A percentile compares a stretch with the other conserved stretches of the same genome.
Conservation (phyloP, 2,888 invertebrate genomes). For the Caenorhabditis plicata region DNA sequence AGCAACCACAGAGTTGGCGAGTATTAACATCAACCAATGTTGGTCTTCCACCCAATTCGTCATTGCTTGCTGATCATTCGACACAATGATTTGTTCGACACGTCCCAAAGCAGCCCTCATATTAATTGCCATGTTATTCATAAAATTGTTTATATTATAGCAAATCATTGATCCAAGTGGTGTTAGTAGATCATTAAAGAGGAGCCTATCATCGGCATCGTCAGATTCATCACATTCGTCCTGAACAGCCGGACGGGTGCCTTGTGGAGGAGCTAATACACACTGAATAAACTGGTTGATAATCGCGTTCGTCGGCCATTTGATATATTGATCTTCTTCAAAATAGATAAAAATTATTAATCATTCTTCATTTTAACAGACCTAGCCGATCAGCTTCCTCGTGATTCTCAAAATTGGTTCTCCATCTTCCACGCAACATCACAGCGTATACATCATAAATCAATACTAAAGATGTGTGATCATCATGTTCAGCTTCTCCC, state of each 20-base stretch:
- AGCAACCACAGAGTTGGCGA: slow-evolving; percentile 51
- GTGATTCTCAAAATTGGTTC: slow-evolving; percentile 8
- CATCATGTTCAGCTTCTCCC: slow-evolving; percentile 63
- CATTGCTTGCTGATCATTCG: slow-evolving; percentile 61
- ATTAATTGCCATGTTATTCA: slow-evolving; percentile 38
- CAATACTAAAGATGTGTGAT: slow-evolving; percentile 75
- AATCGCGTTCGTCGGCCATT: slow-evolving; percentile 68
- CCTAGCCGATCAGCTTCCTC: slow-evolving; percentile 26
- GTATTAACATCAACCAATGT: slow-evolving; percentile 83
- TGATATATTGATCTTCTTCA: slow-evolving; percentile 35
- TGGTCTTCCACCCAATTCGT: slow-evolving; percentile 81
- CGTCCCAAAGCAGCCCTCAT: slow-evolving; percentile 20
- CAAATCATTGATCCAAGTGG: slow-evolving; percentile 64
- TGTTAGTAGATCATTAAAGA: slow-evolving; percentile 67
- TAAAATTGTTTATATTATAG: slow-evolving; percentile 35
- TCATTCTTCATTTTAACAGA: not conserved
- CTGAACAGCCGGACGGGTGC: slow-evolving; percentile 69
- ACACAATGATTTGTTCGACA: slow-evolving; percentile 1
- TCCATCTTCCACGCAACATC: slow-evolving; percentile 67
- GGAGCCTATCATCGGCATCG: slow-evolving; percentile 72
- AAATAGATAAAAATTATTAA: not conserved
- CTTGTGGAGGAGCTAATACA: slow-evolving; percentile 82
- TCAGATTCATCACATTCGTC: slow-evolving; percentile 72
- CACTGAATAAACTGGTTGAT: slow-evolving; percentile 79
- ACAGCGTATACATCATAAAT: slow-evolving; percentile 76